Base-by-base conservation (phyloP, 2,888 invertebrate species). In the Cheiracanthium punctorium region DNA sequence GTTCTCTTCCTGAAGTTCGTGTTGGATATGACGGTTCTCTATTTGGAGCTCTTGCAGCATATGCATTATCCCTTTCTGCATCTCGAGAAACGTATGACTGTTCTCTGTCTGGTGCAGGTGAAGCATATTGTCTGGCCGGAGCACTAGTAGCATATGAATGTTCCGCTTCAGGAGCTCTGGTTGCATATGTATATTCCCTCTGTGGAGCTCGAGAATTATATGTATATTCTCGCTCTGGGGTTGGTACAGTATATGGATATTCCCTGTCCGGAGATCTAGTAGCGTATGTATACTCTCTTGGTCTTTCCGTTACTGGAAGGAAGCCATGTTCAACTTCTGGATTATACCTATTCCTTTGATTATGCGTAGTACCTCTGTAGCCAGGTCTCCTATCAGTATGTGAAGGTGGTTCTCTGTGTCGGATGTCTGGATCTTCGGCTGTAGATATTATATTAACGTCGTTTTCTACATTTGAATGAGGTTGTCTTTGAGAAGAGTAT, bases 361-460 rank as follows among this genome's bases (percentile, higher is more conserved):
- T 30, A 2, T 4, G 4, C 7, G 67, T 17, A n/a, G 67, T 12
- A n/a, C 67, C 73, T 43, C 84, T 73, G 10, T 79, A 67, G n/a
- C 37, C 48, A 30, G 69, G 69, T 30, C 41, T 33, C 29, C 64
- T 29, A 4, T 20, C 48, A 20, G 33, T 52, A 2, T 14, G 30
- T 5, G 84, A 41, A 30, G 67, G 72, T 10, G 72, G 48, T 20
- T 69, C 67, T 5, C 24, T 37, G 17, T 32, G 41, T 24, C 41
- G 29, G 10, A 33, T 41, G 1, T 41, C 58, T 28, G 73, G 28
- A 30, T 74, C 58, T 41, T 72, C 72, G 2, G 37, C 52, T 20
- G 76, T 77, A 2, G 82, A 72, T 29, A 82, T 64, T 0, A 77
- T 17, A 52, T 82, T 77, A 12, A 82, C 72, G 14, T 73, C 73